Base-by-base conservation (phyloP, 2,797 vertebrate species). In the Poliocrania exsul region DNA sequence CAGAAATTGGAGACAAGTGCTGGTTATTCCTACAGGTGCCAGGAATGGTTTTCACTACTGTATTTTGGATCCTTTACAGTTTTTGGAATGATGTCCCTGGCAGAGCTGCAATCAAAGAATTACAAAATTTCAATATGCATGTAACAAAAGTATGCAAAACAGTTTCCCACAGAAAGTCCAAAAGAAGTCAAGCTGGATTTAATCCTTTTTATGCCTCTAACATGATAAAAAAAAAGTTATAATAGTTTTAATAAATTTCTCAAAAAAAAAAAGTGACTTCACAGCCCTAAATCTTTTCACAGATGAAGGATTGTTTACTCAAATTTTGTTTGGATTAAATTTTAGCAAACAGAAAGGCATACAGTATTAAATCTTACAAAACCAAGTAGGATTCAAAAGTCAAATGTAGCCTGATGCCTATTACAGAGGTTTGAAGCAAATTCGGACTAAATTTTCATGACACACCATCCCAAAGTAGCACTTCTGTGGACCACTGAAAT, bases 81-180 rank as follows among this genome's bases (percentile, higher is more conserved):
- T 94, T 93, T 85, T 79, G 31, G 85, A 84, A 92, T 72, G 57
- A 90, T 83, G 46, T 64, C 95, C 23, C 53, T 96, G 88, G 82
- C 79, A 96, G 61, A 91, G 18, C 24, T 70, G 66, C 77, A 95
- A 60, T 88, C 50, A 95, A 86, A 91, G 86, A 92, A 84, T 93
- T 91, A 87, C 16, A 91, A 83, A 77, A 84, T 92, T 88, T 93
- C 72, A 93, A 49, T 87, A 58, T 75, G 31, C 44, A 25, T 69
- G 8, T 66, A 92, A 78, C 60, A 93, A 93, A 97, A 95, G 16
- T 60, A 37, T 82, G 51, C 35, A 82, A 92, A 96, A 75, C 10
- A 38, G n/a, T 90, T 93, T 96, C 44, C 72, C 84, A 66, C 38
- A 61, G 50, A 83, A 94, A 83, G 50, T 83, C 86, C 79, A 92